These are phyloP conservation scores for Psittacula echo DNA, from an alignment of 2,797 vertebrate genomes.

Conservation along the genomic window DNA sequence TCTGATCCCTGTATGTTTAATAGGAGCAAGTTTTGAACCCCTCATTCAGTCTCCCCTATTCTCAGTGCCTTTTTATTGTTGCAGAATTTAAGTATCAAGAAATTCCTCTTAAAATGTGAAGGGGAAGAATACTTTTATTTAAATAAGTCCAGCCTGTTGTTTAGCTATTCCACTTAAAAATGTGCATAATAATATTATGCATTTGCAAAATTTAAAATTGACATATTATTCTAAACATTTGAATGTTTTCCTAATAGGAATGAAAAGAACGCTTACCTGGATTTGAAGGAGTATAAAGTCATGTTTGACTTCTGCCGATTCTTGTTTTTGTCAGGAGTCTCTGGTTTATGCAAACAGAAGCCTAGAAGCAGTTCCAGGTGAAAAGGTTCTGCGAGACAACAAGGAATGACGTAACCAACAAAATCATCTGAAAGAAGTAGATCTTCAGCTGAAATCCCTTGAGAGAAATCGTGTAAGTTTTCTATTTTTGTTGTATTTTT, in stretches of 20 bases:
- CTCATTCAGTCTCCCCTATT: neutral
- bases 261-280: neutral
- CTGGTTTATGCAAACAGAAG: slow-evolving; percentile 71
- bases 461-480: slow-evolving; percentile 66
- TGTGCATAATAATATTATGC: neutral
- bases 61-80: neutral
- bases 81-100: neutral
- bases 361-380: slow-evolving; percentile 82
- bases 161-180: neutral
- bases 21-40: neutral
- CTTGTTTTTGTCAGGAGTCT: slow-evolving; percentile 57
- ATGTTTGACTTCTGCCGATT: neutral
- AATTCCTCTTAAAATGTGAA: neutral
- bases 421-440: slow-evolving; percentile 87
- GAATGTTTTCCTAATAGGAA: neutral
- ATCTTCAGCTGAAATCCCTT: slow-evolving; percentile 87
- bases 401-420: slow-evolving; percentile 85
- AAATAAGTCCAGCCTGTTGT: neutral
- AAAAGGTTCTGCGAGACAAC: slow-evolving; percentile 84
- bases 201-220: neutral
- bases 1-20: neutral
- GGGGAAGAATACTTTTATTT: neutral
- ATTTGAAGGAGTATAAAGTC: neutral
- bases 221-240: neutral
- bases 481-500: neutral